A percentile compares a stretch with the other conserved stretches of the same genome.
These are phyloP conservation scores for Cassiopea xamachana DNA, from an alignment of 30 jellyfish, hydroid and myxozoan species.

Conservation along the genomic window DNA sequence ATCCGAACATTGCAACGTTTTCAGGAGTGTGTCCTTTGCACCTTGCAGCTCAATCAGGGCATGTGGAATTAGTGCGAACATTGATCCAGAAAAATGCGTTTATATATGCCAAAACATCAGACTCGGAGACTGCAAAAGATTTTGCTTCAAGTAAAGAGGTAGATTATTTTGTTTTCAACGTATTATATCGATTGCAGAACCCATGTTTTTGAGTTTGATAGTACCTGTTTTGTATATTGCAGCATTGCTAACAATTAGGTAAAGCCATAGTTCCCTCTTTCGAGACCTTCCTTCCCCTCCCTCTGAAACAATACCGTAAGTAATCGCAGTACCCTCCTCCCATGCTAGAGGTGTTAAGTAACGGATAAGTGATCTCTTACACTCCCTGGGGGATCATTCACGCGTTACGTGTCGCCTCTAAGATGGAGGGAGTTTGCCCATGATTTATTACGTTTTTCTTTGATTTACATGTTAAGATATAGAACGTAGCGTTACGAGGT, in stretches of 20 bases:
- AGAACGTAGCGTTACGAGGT: too few relatives aligned
- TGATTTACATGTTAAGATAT: too few relatives aligned
- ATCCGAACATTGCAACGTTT: slow-evolving; percentile 32
- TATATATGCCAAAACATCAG: slow-evolving; percentile 50
- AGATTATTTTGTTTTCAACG: neutral
- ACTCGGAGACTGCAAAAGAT: slow-evolving; percentile 55
- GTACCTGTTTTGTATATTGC: neutral
- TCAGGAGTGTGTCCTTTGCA: slow-evolving; percentile 72
- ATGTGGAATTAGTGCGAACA: slow-evolving; percentile 24
- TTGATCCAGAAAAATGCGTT: slow-evolving; percentile 42
- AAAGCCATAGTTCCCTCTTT: neutral
- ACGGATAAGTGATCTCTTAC: too few relatives aligned
- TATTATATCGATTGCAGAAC: too few relatives aligned
- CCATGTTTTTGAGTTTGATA: neutral
- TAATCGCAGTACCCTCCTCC: neutral
- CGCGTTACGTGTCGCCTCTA: too few relatives aligned
- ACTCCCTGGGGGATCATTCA: too few relatives aligned
- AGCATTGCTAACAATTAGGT: neutral
- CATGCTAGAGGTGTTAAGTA: too few relatives aligned
- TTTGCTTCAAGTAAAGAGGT: slow-evolving; percentile 66
- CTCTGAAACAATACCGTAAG: neutral
- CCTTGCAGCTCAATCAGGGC: slow-evolving; percentile 55
- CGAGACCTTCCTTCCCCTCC: neutral
- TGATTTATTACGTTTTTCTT: too few relatives aligned
- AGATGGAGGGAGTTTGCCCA: too few relatives aligned